Conservation (phyloP, 2,888 invertebrate genomes). For the Endomychus coccineus region DNA sequence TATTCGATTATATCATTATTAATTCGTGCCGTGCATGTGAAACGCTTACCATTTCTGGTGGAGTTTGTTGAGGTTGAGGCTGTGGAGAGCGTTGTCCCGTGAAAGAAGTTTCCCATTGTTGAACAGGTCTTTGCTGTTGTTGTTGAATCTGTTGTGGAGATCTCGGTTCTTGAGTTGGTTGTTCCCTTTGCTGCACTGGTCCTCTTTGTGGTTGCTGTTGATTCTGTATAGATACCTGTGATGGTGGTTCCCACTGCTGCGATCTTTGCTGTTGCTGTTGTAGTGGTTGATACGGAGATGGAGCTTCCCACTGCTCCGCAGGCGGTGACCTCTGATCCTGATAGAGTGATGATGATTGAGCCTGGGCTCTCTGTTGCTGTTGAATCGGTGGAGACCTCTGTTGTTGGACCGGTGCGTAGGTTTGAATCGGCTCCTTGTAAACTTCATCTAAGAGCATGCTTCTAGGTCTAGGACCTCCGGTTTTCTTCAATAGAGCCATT, state of each 20-base stretch:
- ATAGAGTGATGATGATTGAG: slow-evolving; percentile 30
- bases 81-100: background rate
- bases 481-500: slow-evolving; percentile 61
- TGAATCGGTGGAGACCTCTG: slow-evolving; percentile 25
- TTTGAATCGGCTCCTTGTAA: slow-evolving; percentile 26
- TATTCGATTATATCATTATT: no score
- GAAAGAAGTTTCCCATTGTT: background rate
- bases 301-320: slow-evolving; percentile 7
- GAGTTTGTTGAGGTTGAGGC: no score
- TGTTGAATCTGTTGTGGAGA: slow-evolving; percentile 24
- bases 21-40: no score
- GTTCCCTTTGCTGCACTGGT: slow-evolving; percentile 3
- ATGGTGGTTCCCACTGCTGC: slow-evolving; percentile 31
- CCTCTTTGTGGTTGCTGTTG: slow-evolving; percentile 17
- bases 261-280: slow-evolving; percentile 17
- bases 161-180: slow-evolving; percentile 28
- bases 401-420: slow-evolving; percentile 33
- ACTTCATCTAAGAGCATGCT: slow-evolving; percentile 34
- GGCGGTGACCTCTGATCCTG: slow-evolving; percentile 10
- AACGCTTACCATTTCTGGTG: no score
- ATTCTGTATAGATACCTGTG: no score
- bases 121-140: slow-evolving; percentile 14
- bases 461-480: slow-evolving; percentile 51
- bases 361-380: slow-evolving; percentile 28
- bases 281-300: slow-evolving; percentile 15